Evolutionary conservation across 2,888 invertebrate genomes (phyloP), one percentile per base, ranked within the genome.

Genomic region (Eudasyphora cyanicolor): DNA sequence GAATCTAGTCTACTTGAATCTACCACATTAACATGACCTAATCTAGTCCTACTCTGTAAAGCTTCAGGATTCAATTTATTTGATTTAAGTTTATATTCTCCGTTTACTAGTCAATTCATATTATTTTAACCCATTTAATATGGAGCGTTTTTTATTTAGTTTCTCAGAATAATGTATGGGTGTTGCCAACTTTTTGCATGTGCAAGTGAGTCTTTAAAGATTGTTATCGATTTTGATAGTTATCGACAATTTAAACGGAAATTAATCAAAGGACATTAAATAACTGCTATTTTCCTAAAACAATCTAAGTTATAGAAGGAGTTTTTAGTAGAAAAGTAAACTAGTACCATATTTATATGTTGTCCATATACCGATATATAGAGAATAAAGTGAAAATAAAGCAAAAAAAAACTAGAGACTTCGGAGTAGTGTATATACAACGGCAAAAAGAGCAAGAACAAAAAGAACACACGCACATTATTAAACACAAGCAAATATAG

Each of bases 401-500:
- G 85, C 76, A 81, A 82, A 71, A 64, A 82, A 76, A 76, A 81
- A 62, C 75, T 73, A 74, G 27, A 70, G 32, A 64, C 75, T 60
- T 75, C 45, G 74, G 67, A 87, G 87, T 86, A 85, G 86, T 87
- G 88, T 14, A 29, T 27, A 10, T 24, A 60, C 27, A 27, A 62
- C 21, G 17, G 14, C 10, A 60, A 29, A 64, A 64, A 38, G 21
- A 67, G 42, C 42, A 67, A 64, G 38, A 42, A 19, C 42, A 42
- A n/a, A n/a, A n/a, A 89, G 87, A 89, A 90, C 88, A 90, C 88
- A 89, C 89, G 89, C 90, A 89, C 89, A 89, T 89, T 89, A 89
- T 88, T 86, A 87, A 29, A 70, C 49, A 78, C 70, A 78, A 76
- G 29, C 64, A 76, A 71, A 12, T 62, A 78, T 42, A 75, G 51